Percentiles rank a stretch among this genome's conserved stretches.
phyloP scores from a whole-genome alignment of 1,140 invertebrate genomes.

The Drosophila pachea region DNA sequence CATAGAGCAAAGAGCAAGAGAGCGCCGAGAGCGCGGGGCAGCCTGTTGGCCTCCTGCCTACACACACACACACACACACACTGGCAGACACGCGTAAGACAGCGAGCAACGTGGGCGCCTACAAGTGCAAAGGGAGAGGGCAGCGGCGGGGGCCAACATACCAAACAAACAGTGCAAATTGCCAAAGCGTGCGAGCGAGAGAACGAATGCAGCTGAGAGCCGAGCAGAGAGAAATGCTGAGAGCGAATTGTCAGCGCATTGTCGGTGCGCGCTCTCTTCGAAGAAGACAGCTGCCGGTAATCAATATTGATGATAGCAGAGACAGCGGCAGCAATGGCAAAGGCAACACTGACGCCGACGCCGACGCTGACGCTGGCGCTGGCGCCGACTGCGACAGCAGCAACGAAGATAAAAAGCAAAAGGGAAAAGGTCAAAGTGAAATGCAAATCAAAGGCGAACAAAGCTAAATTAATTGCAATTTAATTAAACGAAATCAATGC shows the following conservation, averaged over 20 bases:
- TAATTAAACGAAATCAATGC: constrained; percentile 48
- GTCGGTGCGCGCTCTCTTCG: constrained; percentile 15
- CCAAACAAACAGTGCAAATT: constrained; percentile 61
- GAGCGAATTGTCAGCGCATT: constrained; percentile 2
- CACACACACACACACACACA: constrained; percentile 23
- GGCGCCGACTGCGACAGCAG: constrained; percentile 26
- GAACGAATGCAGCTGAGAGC: constrained; percentile 5
- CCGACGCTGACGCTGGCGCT: constrained; percentile 3
- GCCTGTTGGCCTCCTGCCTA: constrained; percentile 56
- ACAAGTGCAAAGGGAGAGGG: constrained; percentile 63
- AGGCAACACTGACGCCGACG: neutral
- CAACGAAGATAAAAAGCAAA: constrained; percentile 50
- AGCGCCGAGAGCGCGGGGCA: constrained; percentile 31
- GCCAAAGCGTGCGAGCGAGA: constrained; percentile 28
- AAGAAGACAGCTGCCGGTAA: constrained; percentile 73
- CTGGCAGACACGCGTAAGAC: constrained; percentile 29
- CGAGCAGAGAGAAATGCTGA: constrained; percentile 8
- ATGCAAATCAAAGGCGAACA: constrained; percentile 45
- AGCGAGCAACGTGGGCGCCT: constrained; percentile 65
- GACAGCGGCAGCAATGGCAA: constrained; percentile 23
- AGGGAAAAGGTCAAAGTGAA: constrained; percentile 50
- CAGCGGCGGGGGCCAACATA: constrained; percentile 19
- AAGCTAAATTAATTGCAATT: constrained; percentile 49
- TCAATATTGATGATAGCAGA: constrained; percentile 73
- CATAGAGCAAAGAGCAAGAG: constrained; percentile 15